A percentile compares a stretch with the other conserved stretches of the same genome.
Evolutionary conservation across 2,797 vertebrate genomes (phyloP).

Genomic region (Urocyon cinereoargenteus): DNA sequence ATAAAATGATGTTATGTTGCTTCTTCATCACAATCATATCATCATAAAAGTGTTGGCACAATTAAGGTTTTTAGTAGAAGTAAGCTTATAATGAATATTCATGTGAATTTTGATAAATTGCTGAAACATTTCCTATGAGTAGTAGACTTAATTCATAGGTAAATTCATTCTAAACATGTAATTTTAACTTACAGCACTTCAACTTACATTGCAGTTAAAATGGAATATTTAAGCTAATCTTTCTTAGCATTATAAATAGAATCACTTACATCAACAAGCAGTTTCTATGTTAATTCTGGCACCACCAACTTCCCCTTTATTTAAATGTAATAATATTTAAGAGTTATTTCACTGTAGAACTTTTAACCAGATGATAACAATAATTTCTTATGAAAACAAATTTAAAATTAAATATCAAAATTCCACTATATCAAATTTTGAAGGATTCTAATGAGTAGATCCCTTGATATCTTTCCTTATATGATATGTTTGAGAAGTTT

Average conservation of each 20-base stretch:
- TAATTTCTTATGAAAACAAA: constrained; percentile 48
- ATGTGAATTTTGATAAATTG: constrained; percentile 74
- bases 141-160: constrained; percentile 68
- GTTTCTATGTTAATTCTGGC: constrained; percentile 48
- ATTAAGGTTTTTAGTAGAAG: constrained; percentile 71
- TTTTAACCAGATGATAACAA: constrained; percentile 23
- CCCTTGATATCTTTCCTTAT: not conserved
- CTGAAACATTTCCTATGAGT: constrained; percentile 67
- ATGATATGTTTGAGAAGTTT: not conserved
- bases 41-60: constrained; percentile 69
- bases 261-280: constrained; percentile 68
- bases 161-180: constrained; percentile 73
- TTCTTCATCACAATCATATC: constrained; percentile 62
- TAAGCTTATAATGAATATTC: constrained; percentile 80
- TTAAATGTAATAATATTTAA: constrained; percentile 70
- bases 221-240: constrained; percentile 61
- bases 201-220: constrained; percentile 57
- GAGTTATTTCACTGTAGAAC: not conserved
- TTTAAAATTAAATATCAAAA: constrained; percentile 15
- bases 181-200: constrained; percentile 81
- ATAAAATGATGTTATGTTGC: constrained; percentile 16
- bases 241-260: constrained; percentile 69
- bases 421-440: not conserved
- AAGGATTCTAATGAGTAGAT: not conserved
- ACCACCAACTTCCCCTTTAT: constrained; percentile 34